These are phyloP conservation scores for Anastrepha ludens DNA, from an alignment of 1,140 invertebrate genomes.

Conservation along the genomic window DNA sequence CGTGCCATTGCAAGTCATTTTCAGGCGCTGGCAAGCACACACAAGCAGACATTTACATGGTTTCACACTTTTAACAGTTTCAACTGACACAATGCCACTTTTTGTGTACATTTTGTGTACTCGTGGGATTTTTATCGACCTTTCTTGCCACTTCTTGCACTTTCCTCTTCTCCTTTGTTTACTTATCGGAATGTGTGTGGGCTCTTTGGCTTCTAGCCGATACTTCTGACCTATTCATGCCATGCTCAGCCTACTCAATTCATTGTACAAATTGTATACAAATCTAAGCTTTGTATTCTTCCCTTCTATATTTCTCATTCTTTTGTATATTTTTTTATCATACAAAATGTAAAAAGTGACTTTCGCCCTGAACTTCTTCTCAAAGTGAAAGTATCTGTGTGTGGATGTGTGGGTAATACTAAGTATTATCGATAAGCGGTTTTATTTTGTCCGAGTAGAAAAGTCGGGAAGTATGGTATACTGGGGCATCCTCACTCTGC, in stretches of 20 bases:
- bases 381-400: too few relatives aligned
- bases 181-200: background rate
- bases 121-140: background rate
- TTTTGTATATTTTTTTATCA: background rate
- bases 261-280: background rate
- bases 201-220: background rate
- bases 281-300: background rate
- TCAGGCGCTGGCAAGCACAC: background rate
- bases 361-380: background rate
- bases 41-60: background rate
- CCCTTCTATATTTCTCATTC: background rate
- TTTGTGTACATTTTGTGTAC: background rate
- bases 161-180: background rate
- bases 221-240: background rate
- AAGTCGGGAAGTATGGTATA: too few relatives aligned
- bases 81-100: background rate
- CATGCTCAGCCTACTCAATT: background rate
- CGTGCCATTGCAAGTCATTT: background rate
- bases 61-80: background rate
- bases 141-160: background rate
- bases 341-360: background rate
- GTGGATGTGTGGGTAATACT: too few relatives aligned
- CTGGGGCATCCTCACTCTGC: too few relatives aligned
- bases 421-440: too few relatives aligned
- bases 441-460: too few relatives aligned